phyloP scores from a whole-genome alignment of 2,113 vertebrate species.

The Microtus ochrogaster region DNA sequence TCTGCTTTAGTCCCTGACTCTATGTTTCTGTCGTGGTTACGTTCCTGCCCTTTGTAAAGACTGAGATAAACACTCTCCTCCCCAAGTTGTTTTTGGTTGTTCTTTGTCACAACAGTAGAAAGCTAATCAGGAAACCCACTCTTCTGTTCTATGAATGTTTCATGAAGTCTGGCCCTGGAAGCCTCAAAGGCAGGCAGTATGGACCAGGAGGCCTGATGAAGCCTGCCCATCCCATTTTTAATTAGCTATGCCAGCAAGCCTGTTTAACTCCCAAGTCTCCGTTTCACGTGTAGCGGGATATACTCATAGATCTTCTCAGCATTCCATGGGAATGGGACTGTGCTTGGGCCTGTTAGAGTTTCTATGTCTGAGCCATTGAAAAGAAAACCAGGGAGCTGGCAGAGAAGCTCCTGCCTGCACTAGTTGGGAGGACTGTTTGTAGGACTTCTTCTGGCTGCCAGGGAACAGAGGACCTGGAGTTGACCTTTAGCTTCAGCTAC shows the following conservation, averaged over 20 bases:
- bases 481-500: background rate
- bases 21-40: background rate
- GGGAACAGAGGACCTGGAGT: background rate
- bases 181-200: fast-evolving
- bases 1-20: background rate
- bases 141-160: background rate
- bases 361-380: background rate
- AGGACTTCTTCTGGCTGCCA: background rate
- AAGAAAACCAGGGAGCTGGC: background rate
- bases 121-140: background rate
- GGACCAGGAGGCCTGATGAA: background rate
- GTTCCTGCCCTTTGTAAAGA: background rate
- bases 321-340: background rate
- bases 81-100: background rate
- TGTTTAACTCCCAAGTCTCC: background rate
- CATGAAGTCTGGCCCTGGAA: background rate
- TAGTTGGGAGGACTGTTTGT: too few species aligned
- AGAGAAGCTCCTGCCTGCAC: background rate
- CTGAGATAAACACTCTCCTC: too few species aligned
- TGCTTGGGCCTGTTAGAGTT: background rate
- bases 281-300: background rate
- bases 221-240: background rate
- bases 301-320: fast-evolving
- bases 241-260: too few species aligned
- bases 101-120: background rate